Evolutionary conservation across 2,797 vertebrate genomes (phyloP), one percentile per base, ranked within the genome.

Genomic region (Sebastes itinus): DNA sequence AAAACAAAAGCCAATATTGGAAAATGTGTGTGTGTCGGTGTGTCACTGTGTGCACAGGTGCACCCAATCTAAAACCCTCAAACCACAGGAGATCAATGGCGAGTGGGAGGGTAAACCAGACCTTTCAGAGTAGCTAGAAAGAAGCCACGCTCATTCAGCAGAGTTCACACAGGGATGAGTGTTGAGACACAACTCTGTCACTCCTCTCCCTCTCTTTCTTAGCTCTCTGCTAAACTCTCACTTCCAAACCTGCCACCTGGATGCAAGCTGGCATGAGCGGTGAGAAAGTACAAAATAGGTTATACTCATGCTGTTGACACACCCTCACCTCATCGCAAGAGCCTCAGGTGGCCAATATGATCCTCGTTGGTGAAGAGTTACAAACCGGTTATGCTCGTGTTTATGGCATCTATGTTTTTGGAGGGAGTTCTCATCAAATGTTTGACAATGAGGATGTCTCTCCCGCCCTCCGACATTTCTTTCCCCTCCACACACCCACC

Each of bases 1-100:
- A 83, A 86, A 87, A 83, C 75, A 85, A 89, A 81, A 84, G 66
- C 52, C 75, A 74, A 32, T 12, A 4, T 22, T 82, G 74, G 72
- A 79, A 87, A 89, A 82, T 80, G 8, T 73, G 61, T 81, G 64
- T 52, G 65, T 71, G 12, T 78, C 38, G 33, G 61, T 81, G 64
- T 52, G 65, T 68, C 42, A 42, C 20, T 93, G 92, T 92, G 85
- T 92, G 90, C 91, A 88, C 90, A 91, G 92, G 94, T 94, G 93
- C 89, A 85, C 86, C 74, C 87, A 83, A 82, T 90, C 86, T 81
- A 77, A 77, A 92, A 84, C 76, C 78, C 80, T 84, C 67, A 87
- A 91, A 91, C 90, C 87, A 87, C 87, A 86, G 70, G 72, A 86
- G 91, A 92, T 89, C 78, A 86, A 77, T 89, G 86, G 86, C 1